These are phyloP conservation scores for Keiferia lycopersicella DNA, from an alignment of 2,888 invertebrate species.

Conservation along the genomic window DNA sequence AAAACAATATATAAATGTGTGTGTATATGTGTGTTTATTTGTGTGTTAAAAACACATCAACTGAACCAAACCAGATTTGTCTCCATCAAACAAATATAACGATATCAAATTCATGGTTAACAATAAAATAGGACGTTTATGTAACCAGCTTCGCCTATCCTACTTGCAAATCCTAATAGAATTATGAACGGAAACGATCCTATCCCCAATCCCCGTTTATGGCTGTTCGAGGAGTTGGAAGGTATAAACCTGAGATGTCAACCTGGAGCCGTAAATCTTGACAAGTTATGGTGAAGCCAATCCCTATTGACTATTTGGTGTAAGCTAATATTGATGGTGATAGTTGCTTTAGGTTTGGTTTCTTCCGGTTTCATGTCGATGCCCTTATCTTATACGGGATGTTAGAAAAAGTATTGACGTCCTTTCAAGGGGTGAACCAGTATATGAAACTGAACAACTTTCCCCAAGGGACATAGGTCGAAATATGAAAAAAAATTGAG, in stretches of 20 bases:
- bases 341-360: background rate
- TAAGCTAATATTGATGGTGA: background rate
- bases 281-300: background rate
- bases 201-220: slow-evolving; percentile 26
- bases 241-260: slow-evolving; percentile 20
- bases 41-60: background rate
- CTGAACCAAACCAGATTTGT: background rate
- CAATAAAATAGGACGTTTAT: background rate
- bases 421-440: too few species aligned
- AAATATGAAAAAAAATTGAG: too few species aligned
- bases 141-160: background rate
- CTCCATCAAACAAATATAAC: background rate
- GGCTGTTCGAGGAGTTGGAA: slow-evolving; percentile 32
- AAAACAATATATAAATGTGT: too few species aligned
- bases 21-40: too few species aligned
- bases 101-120: background rate
- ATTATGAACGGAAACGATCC: slow-evolving; percentile 21
- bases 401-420: too few species aligned
- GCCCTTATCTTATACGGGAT: background rate
- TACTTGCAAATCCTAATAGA: slow-evolving; percentile 9
- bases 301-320: background rate
- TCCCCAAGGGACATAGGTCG: too few species aligned
- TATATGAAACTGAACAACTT: too few species aligned
- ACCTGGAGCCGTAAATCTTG: background rate
- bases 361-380: background rate